These are phyloP conservation scores for Salmo trutta DNA, from an alignment of 2,797 vertebrate species.

Conservation along the genomic window DNA sequence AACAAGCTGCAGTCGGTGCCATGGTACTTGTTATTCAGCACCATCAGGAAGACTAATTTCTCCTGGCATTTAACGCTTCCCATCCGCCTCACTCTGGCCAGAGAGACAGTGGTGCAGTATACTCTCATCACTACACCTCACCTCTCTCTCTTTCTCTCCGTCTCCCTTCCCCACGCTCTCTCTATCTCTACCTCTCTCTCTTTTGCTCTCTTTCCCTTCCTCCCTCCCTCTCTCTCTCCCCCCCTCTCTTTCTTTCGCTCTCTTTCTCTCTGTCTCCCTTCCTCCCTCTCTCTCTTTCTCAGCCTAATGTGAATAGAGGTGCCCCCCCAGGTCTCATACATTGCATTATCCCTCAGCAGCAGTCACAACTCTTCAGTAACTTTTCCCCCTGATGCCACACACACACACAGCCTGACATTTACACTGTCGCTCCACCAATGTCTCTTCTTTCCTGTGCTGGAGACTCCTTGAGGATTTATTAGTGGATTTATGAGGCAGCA, in stretches of 20 bases:
- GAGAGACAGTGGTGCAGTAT: conserved; percentile 7
- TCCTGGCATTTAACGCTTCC: conserved; percentile 38
- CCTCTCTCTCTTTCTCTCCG: background rate
- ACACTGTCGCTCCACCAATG: no score
- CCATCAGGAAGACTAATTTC: conserved; percentile 26
- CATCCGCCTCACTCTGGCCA: conserved; percentile 26
- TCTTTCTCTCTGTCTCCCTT: background rate
- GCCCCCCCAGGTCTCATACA: background rate
- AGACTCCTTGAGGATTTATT: background rate
- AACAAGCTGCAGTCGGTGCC: conserved; percentile 21
- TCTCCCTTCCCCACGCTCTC: conserved; percentile 22
- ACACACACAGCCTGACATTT: background rate
- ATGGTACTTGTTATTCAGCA: conserved; percentile 51
- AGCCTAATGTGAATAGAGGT: background rate
- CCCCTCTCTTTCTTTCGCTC: no score
- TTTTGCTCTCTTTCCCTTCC: conserved; percentile 1
- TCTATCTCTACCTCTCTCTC: conserved; percentile 1
- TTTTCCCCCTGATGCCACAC: background rate
- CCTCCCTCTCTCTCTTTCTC: background rate
- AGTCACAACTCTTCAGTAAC: background rate
- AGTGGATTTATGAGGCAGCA: background rate
- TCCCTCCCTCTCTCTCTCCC: background rate
- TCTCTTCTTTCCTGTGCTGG: background rate
- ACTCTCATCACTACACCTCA: background rate
- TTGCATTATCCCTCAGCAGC: background rate